These are phyloP conservation scores for Chaenocephalus aceratus DNA, from an alignment of 2,113 vertebrate species.

Conservation along the genomic window DNA sequence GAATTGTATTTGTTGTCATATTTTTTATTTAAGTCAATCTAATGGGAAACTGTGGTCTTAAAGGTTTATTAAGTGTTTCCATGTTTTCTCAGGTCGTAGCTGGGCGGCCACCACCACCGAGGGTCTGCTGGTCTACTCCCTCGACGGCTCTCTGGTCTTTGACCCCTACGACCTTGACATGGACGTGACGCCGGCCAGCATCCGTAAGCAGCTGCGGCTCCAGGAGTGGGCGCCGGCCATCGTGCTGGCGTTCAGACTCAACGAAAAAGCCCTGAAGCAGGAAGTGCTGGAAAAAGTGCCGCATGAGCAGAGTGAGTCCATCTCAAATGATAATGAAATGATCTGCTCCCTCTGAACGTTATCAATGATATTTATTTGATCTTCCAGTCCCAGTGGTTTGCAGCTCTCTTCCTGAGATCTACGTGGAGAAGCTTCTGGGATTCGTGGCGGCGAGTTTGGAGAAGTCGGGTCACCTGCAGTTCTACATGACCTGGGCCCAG, in stretches of 20 bases:
- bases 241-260: slow-evolving; percentile 92
- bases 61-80: background rate
- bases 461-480: slow-evolving; percentile 91
- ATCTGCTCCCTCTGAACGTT: no score
- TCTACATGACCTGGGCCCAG: slow-evolving; percentile 93
- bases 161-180: slow-evolving; percentile 96
- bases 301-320: slow-evolving; percentile 85
- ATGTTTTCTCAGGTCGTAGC: slow-evolving; percentile 86
- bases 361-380: background rate
- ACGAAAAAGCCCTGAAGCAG: slow-evolving; percentile 89
- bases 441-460: slow-evolving; percentile 91
- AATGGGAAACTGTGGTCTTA: no score
- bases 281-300: slow-evolving; percentile 92
- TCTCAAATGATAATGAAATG: fast-evolving
- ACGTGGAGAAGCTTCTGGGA: slow-evolving; percentile 91
- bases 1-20: background rate
- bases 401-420: slow-evolving; percentile 90
- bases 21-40: background rate
- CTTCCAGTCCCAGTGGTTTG: slow-evolving; percentile 88
- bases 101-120: slow-evolving; percentile 96
- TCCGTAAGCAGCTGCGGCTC: slow-evolving; percentile 84
- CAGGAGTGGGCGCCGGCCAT: slow-evolving; percentile 88
- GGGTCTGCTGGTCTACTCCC: slow-evolving; percentile 94
- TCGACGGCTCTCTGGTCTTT: slow-evolving; percentile 91
- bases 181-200: slow-evolving; percentile 89